Evolutionary conservation across 2,888 invertebrate species (phyloP), one percentile per base, ranked within the genome.

Genomic region (Rhingia rostrata): DNA sequence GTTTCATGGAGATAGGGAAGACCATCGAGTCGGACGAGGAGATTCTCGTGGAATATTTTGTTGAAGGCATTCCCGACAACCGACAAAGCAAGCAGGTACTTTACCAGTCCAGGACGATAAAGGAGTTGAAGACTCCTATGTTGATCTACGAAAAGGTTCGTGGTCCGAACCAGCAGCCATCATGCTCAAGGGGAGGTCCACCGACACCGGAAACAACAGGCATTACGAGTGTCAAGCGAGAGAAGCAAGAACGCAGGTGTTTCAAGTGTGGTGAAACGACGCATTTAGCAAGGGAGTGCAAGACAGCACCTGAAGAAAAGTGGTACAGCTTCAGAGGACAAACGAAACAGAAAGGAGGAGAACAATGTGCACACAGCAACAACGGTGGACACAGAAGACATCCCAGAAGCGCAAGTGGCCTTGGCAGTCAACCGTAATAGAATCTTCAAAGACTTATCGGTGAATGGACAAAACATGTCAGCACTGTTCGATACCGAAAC

Each of bases 21-120:
- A 7, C 69, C 0, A 69, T 86, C 10, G 39, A 61, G 0, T 39
- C 73, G 37, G 86, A 86, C 30, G 77, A 81, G 3, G 64, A 51
- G 9, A 81, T 81, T 32, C 7, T 78, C 0, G 73, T 86, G 5
- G 66, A 74, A 12, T 84, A 83, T 37, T 73, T 64, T 53, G 10
- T 10, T 4, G 22, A 64, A 0, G 79, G 79, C 0, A 61, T 75
- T 4, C 79, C 67, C 0, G 75, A 75, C 30, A 35, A 53, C 2
- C 64, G 14, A 6, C 6, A 9, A 0, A 73, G 67, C 30, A 84
- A 84, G 30, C 14, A 32, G 0, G 54, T 56, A 22, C 35, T 85
- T 30, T 80, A 77, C 37, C 85, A 81, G 45, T 61, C 72, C 4
- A 56, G 41, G 12, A 70, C 9, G 0, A 9, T 78, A 0, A 12